A percentile compares a stretch with the other conserved stretches of the same genome.
These are phyloP conservation scores for Halcyon badia DNA, from an alignment of 2,797 vertebrate genomes.

Conservation along the genomic window DNA sequence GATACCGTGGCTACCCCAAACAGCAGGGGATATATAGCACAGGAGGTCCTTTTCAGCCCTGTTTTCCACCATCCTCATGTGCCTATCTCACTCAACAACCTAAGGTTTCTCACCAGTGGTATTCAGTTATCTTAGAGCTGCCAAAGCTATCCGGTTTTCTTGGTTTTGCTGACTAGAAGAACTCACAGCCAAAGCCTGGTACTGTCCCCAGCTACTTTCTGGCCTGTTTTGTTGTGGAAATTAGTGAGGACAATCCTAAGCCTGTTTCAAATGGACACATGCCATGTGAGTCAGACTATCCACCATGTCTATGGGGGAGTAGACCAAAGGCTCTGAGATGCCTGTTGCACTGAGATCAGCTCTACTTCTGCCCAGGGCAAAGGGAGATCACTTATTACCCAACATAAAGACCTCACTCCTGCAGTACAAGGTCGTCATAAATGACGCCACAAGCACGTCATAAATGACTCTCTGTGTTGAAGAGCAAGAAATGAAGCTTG, in stretches of 20 bases:
- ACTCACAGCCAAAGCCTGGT: not conserved
- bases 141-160: not conserved
- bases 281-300: not conserved
- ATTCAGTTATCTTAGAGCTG: not conserved
- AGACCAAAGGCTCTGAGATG: not conserved
- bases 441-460: not conserved
- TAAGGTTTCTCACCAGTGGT: not conserved
- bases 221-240: not conserved
- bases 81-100: not conserved
- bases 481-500: not conserved
- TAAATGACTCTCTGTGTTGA: not conserved
- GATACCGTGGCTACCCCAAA: not conserved
- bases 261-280: not conserved
- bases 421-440: accelerated
- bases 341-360: not conserved
- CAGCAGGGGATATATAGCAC: not conserved
- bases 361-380: not conserved
- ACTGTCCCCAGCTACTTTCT: not conserved
- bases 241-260: not conserved
- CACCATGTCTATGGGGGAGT: not conserved
- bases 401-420: accelerated
- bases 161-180: not conserved
- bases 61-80: not conserved
- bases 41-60: not conserved
- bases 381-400: not conserved